These are phyloP conservation scores for Drosophila nigrodunni DNA, from an alignment of 1,140 invertebrate species.

Conservation along the genomic window DNA sequence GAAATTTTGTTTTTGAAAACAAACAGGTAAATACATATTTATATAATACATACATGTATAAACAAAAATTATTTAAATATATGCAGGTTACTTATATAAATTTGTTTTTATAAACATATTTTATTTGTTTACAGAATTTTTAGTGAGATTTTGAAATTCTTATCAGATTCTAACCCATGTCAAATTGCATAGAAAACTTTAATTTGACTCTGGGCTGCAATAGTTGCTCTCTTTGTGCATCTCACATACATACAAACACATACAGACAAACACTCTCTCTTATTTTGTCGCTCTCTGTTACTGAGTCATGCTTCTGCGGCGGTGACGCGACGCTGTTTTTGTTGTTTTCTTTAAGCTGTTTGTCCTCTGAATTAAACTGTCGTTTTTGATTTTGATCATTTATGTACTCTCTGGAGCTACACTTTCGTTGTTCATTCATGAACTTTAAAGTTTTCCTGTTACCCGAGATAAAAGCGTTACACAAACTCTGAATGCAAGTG, in stretches of 20 bases:
- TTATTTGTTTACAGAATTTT: not conserved
- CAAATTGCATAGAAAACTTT: not conserved
- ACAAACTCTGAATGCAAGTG: conserved; percentile 36
- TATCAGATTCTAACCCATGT: not conserved
- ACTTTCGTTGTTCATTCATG: conserved; percentile 60
- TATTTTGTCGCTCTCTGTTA: conserved; percentile 3
- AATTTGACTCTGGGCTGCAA: not conserved
- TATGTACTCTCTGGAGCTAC: conserved; percentile 4
- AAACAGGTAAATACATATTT: not conserved
- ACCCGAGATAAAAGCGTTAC: conserved; percentile 54
- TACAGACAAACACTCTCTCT: not conserved
- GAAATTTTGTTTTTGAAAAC: conserved; percentile 49
- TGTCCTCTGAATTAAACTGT: conserved; percentile 36
- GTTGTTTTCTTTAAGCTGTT: conserved; percentile 9
- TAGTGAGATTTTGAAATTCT: not conserved
- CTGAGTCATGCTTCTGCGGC: conserved; percentile 2
- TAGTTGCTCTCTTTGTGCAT: not conserved
- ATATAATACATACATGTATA: not conserved
- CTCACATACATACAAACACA: too few relatives aligned
- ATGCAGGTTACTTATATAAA: conserved; percentile 2
- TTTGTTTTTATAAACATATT: not conserved
- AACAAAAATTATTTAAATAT: not conserved
- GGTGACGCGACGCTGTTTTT: conserved; percentile 12
- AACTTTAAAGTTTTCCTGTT: conserved; percentile 55
- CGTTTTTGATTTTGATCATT: conserved; percentile 39